Conservation (phyloP, 2,888 invertebrate species). For the Tinea trinotella region DNA sequence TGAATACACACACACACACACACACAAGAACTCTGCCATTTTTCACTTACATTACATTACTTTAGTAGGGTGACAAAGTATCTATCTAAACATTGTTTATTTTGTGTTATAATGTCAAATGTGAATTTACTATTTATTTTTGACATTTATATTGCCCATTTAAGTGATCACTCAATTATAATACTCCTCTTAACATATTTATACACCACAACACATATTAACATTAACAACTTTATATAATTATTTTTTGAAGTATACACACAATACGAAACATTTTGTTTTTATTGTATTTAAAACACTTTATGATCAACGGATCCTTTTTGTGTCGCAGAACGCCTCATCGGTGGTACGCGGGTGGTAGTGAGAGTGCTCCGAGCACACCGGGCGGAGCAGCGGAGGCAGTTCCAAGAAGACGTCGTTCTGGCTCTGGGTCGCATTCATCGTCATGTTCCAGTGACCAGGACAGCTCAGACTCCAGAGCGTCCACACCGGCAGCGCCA, state of each 20-base stretch:
- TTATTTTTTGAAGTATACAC: not conserved
- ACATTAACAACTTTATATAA: too few relatives aligned
- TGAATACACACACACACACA: slow-evolving; percentile 18
- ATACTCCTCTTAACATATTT: too few relatives aligned
- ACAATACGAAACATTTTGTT: not conserved
- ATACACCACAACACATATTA: too few relatives aligned
- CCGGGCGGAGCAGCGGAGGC: slow-evolving; percentile 52
- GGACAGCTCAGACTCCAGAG: slow-evolving; percentile 71
- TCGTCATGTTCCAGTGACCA: slow-evolving; percentile 73
- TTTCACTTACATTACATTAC: too few relatives aligned
- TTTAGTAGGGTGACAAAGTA: too few relatives aligned
- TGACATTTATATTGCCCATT: too few relatives aligned
- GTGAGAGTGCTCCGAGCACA: slow-evolving; percentile 54
- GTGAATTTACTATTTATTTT: too few relatives aligned
- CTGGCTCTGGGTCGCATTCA: slow-evolving; percentile 65
- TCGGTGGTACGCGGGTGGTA: slow-evolving; percentile 58
- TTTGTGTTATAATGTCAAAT: too few relatives aligned
- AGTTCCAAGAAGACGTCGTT: slow-evolving; percentile 57
- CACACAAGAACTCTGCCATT: too few relatives aligned
- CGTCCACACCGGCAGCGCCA: slow-evolving; percentile 68
- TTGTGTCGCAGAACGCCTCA: not conserved
- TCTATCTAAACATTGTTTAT: too few relatives aligned
- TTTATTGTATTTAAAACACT: not conserved
- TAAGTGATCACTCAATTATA: too few relatives aligned
- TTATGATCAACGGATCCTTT: not conserved